phyloP scores from a whole-genome alignment of 2,888 invertebrate species.

The Cremastinae sp. region DNA sequence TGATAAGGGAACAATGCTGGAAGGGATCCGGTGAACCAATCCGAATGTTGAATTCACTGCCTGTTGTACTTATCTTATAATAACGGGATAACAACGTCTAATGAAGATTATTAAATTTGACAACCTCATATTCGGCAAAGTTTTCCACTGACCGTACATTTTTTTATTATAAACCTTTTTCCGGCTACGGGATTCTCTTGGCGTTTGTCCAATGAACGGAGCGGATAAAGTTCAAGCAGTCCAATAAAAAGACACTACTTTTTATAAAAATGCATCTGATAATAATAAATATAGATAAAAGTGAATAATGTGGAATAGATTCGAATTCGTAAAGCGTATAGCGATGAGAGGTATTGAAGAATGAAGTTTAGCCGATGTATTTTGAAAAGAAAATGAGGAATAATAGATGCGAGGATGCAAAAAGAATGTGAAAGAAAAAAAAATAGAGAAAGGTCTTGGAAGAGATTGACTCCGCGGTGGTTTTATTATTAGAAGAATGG shows the following conservation, averaged over 20 bases:
- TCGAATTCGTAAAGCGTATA: no score
- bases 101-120: background rate
- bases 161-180: slow-evolving; percentile 6
- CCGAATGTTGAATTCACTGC: slow-evolving; percentile 25
- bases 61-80: slow-evolving; percentile 32
- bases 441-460: slow-evolving; percentile 12
- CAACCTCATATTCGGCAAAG: slow-evolving; percentile 2
- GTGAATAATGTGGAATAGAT: no score
- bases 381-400: background rate
- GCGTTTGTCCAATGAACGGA: no score
- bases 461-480: slow-evolving; percentile 17
- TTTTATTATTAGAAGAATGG: slow-evolving; percentile 15
- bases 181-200: background rate
- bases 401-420: no score
- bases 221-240: no score
- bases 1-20: slow-evolving; percentile 8
- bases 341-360: no score
- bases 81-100: slow-evolving; percentile 22
- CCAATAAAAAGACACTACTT: no score
- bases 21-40: slow-evolving; percentile 20
- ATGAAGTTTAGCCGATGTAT: background rate
- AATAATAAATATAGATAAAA: no score
- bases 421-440: slow-evolving; percentile 3
- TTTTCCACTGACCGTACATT: background rate
- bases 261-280: no score